phyloP scores from a whole-genome alignment of 2,797 vertebrate species.

The Rachycentron canadum region DNA sequence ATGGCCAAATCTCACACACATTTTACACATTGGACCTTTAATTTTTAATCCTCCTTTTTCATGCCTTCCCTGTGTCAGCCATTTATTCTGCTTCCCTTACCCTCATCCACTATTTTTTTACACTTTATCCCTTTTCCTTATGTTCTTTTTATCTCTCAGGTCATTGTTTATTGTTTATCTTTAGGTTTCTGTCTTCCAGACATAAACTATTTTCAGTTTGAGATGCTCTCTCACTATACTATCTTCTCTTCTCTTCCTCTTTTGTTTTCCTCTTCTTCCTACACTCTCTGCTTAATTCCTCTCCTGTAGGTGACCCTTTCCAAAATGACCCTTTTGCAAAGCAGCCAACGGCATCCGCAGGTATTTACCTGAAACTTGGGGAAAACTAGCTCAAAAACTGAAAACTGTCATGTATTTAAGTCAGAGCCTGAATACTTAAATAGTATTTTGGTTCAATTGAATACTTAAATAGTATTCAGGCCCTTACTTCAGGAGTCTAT shows the following conservation, averaged over 20 bases:
- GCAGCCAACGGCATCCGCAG: conserved; percentile 87
- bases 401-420: background rate
- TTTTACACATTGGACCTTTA: no score
- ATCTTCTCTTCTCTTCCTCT: conserved; percentile 18
- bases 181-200: conserved; percentile 4
- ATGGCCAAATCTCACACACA: no score
- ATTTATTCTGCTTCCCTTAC: background rate
- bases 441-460: no score
- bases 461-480: no score
- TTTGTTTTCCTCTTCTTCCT: conserved; percentile 22
- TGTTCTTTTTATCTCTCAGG: background rate
- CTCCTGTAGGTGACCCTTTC: conserved; percentile 91
- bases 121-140: background rate
- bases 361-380: conserved; percentile 74
- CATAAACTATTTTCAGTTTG: conserved; percentile 37
- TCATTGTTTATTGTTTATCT: conserved; percentile 4
- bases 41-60: conserved; percentile 9
- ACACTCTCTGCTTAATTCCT: conserved; percentile 38
- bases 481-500: background rate
- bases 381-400: background rate
- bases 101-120: background rate
- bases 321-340: conserved; percentile 96
- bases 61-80: background rate
- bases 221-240: conserved; percentile 45
- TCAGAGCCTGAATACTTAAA: no score